Percentiles rank a stretch among this genome's conserved stretches.
phyloP scores from a whole-genome alignment of 2,888 invertebrate species.

The Drosophila helvetica region DNA sequence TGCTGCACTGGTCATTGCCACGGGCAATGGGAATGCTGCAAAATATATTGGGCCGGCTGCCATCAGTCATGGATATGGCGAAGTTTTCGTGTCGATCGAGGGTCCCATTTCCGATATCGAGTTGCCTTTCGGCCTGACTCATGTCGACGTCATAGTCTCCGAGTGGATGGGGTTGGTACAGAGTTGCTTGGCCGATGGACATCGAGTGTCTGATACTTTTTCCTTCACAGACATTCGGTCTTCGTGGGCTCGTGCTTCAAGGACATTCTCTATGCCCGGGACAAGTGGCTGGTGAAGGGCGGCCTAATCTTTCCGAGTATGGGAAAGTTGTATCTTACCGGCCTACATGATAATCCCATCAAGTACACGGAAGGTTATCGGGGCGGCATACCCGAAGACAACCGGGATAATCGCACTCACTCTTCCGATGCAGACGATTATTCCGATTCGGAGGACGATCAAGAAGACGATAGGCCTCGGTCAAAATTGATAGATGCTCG shows the following conservation, averaged over 20 bases:
- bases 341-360: constrained; percentile 26
- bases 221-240: constrained; percentile 35
- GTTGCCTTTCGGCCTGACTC: constrained; percentile 42
- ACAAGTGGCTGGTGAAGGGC: constrained; percentile 47
- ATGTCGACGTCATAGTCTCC: constrained; percentile 61
- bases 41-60: background rate
- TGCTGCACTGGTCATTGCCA: constrained; percentile 55
- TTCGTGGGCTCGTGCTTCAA: constrained; percentile 51
- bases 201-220: background rate
- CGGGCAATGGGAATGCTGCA: constrained; percentile 49
- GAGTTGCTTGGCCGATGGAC: background rate
- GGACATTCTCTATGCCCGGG: constrained; percentile 55
- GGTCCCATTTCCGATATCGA: constrained; percentile 36
- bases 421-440: background rate
- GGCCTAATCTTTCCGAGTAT: constrained; percentile 52
- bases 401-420: background rate
- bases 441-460: background rate
- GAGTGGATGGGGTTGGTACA: constrained; percentile 61
- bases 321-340: constrained; percentile 47
- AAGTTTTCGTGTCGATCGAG: constrained; percentile 36
- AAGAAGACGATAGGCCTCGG: background rate
- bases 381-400: background rate
- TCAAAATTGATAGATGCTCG: constrained; percentile 2
- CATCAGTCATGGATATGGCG: constrained; percentile 8
- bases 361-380: background rate